Conservation (phyloP, 2,888 invertebrate genomes). For the Chloromyia formosa region DNA sequence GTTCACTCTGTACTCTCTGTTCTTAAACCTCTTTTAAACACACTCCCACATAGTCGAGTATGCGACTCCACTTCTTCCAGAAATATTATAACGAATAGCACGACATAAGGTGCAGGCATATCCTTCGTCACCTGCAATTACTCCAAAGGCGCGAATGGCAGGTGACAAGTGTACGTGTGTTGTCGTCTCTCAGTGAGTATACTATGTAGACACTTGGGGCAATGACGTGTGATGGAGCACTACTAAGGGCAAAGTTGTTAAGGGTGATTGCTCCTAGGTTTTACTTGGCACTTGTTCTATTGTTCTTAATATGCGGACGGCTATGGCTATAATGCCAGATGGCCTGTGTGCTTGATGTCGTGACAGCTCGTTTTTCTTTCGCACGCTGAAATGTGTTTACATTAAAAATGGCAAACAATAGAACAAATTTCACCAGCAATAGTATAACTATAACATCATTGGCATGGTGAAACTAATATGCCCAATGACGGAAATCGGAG, state of each 20-base stretch:
- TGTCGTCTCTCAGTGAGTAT: no score
- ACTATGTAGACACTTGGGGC: constrained; percentile 1
- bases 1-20: neutral
- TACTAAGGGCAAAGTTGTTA: constrained; percentile 1
- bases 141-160: constrained; percentile 1
- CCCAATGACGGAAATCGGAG: neutral
- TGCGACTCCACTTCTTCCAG: neutral
- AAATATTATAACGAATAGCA: neutral
- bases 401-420: constrained; percentile 14
- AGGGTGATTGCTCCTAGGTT: constrained; percentile 25
- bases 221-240: constrained; percentile 25
- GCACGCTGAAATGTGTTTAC: constrained; percentile 7
- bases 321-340: no score
- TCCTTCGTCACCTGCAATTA: constrained; percentile 34
- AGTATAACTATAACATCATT: neutral
- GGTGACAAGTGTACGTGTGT: constrained; percentile 9
- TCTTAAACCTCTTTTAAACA: neutral
- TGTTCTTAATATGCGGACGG: constrained; percentile 22
- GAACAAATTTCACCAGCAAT: neutral
- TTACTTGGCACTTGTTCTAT: constrained; percentile 17
- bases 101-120: constrained; percentile 27
- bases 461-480: neutral
- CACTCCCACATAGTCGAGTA: neutral
- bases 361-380: constrained; percentile 35
- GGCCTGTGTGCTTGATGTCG: neutral